Conservation (phyloP, 2,888 invertebrate genomes). For the Callinectes sapidus region DNA sequence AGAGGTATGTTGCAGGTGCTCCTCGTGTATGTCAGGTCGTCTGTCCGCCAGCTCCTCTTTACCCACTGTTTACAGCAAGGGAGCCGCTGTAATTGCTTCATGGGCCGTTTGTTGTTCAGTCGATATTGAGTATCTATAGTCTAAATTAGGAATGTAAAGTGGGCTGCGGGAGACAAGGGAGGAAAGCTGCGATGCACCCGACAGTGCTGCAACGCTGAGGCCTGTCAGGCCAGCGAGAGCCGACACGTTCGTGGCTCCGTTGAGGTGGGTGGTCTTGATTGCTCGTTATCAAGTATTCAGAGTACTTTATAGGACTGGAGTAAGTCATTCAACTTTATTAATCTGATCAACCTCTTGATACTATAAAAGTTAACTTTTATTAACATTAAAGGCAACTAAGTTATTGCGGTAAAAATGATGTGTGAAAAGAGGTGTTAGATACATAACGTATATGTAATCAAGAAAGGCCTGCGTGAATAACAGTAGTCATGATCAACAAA, state of each 20-base stretch:
- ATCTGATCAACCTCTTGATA: neutral
- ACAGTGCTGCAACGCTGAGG: neutral
- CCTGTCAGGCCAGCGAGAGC: neutral
- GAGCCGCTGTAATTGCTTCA: constrained; percentile 51
- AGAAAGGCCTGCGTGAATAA: neutral
- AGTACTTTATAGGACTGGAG: neutral
- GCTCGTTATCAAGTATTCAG: neutral
- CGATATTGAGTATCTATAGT: constrained; percentile 57
- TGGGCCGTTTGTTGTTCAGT: constrained; percentile 52
- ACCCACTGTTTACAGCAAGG: constrained; percentile 49
- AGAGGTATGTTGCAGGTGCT: neutral
- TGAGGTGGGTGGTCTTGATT: neutral
- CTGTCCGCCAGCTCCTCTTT: constrained; percentile 41
- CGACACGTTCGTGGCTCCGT: neutral
- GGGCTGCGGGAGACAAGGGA: constrained; percentile 26
- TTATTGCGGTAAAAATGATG: neutral
- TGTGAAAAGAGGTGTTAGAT: neutral
- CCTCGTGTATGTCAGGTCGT: constrained; percentile 10
- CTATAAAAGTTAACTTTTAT: neutral
- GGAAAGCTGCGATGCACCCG: constrained; percentile 24
- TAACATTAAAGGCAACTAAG: too few species aligned
- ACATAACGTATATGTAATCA: neutral
- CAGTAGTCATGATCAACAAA: constrained; percentile 10
- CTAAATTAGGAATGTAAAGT: constrained; percentile 55
- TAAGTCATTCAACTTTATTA: neutral